Conservation (phyloP, 2,113 vertebrate genomes). For the Anseranas semipalmata region DNA sequence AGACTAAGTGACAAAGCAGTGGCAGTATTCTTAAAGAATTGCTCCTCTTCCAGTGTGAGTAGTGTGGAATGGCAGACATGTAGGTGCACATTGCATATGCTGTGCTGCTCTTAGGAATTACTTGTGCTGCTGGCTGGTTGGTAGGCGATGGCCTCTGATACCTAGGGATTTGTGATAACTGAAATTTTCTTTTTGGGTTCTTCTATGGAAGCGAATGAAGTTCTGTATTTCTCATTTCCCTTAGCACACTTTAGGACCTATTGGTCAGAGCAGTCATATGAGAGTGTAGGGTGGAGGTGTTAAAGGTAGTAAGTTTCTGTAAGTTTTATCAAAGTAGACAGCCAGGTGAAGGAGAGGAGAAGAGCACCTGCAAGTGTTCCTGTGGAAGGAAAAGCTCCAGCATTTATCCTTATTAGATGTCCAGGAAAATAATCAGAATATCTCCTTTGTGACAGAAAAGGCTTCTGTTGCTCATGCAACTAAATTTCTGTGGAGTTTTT, state of each 20-base stretch:
- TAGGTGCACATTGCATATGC: fast-evolving
- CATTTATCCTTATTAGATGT: not conserved
- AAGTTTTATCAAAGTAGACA: not conserved
- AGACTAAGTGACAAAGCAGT: not conserved
- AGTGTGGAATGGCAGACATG: fast-evolving
- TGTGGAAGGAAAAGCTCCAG: not conserved
- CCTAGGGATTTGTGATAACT: not conserved
- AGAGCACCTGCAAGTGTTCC: not conserved
- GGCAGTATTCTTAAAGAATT: not conserved
- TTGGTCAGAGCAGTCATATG: not conserved
- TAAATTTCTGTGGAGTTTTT: not conserved
- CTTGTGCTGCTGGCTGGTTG: not conserved
- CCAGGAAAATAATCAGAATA: not conserved
- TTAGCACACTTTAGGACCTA: not conserved
- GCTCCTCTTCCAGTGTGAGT: not conserved
- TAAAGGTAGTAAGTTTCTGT: not conserved
- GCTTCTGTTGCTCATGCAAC: not conserved
- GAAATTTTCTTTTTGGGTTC: not conserved
- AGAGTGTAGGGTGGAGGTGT: not conserved
- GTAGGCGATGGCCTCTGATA: not conserved
- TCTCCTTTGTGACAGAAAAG: not conserved
- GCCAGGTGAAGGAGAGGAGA: not conserved
- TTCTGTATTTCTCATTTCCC: not conserved
- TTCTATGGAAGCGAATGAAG: not conserved
- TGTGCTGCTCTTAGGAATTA: not conserved